These are phyloP conservation scores for Calosoma granatense DNA, from an alignment of 1,140 invertebrate genomes.

Conservation along the genomic window DNA sequence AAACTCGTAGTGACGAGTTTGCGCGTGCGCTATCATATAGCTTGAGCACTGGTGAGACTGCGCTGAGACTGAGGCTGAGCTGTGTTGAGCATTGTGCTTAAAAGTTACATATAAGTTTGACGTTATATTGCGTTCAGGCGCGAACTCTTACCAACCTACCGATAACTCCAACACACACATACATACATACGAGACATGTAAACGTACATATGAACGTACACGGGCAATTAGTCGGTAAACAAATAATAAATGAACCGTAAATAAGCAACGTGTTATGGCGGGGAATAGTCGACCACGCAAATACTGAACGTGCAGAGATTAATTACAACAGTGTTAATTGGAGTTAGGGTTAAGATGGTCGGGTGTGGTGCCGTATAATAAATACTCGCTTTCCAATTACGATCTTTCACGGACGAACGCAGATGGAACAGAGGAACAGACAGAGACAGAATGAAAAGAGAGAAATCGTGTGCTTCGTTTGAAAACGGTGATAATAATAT, in stretches of 20 bases:
- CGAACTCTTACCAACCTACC: too few relatives aligned
- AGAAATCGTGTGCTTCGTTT: conserved; percentile 19
- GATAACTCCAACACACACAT: too few relatives aligned
- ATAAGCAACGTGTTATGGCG: conserved; percentile 21
- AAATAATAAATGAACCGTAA: conserved; percentile 29
- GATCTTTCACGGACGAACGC: conserved; percentile 18
- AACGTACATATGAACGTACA: conserved; percentile 4
- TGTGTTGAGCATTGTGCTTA: too few relatives aligned
- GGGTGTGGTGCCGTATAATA: conserved; percentile 25
- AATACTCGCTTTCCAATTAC: conserved; percentile 28
- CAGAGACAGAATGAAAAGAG: not conserved
- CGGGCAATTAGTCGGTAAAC: conserved; percentile 27
- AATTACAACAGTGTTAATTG: conserved; percentile 22
- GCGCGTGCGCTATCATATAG: too few relatives aligned
- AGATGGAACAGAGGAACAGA: not conserved
- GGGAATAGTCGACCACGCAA: not conserved
- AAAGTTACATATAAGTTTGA: too few relatives aligned
- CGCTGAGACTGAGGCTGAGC: too few relatives aligned
- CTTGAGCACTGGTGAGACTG: too few relatives aligned
- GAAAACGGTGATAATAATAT: conserved; percentile 29
- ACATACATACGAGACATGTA: too few relatives aligned
- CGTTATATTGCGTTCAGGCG: too few relatives aligned
- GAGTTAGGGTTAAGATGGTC: conserved; percentile 19
- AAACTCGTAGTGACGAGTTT: too few relatives aligned
- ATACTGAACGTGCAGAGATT: conserved; percentile 14